These are phyloP conservation scores for Lemur catta DNA, from an alignment of 2,797 vertebrate species.

Conservation along the genomic window DNA sequence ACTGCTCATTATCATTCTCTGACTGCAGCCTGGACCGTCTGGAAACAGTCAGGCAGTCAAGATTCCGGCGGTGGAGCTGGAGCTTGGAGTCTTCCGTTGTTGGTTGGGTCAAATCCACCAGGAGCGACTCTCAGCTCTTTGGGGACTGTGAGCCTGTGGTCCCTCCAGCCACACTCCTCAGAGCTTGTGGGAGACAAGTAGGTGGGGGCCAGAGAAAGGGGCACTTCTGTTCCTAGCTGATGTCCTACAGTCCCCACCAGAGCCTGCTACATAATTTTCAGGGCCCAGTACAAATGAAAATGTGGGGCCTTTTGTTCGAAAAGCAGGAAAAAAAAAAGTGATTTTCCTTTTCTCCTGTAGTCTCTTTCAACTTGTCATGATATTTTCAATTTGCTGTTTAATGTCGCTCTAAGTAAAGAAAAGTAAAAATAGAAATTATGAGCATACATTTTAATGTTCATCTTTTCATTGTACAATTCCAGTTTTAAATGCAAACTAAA, in stretches of 20 bases:
- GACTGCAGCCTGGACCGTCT: slow-evolving; percentile 54
- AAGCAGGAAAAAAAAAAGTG: neutral
- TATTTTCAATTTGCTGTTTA: neutral
- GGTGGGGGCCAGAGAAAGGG: too few species aligned
- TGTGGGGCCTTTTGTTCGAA: neutral
- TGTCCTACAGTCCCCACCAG: neutral
- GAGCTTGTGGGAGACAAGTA: neutral
- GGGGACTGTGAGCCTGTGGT: neutral
- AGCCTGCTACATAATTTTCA: neutral
- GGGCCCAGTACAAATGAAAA: neutral
- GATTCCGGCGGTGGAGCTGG: neutral
- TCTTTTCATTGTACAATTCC: neutral
- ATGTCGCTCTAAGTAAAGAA: neutral
- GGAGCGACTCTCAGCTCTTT: neutral
- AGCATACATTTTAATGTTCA: neutral
- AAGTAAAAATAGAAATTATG: neutral
- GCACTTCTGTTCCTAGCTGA: neutral
- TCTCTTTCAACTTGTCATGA: neutral
- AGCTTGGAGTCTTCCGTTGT: neutral
- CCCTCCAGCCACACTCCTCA: neutral
- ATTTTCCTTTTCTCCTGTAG: neutral
- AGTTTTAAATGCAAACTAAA: neutral
- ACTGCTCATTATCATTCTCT: slow-evolving; percentile 70
- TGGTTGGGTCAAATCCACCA: neutral
- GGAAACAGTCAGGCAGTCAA: slow-evolving; percentile 61